Conservation (phyloP, 2,888 invertebrate species). For the Troides oblongomaculatus region DNA sequence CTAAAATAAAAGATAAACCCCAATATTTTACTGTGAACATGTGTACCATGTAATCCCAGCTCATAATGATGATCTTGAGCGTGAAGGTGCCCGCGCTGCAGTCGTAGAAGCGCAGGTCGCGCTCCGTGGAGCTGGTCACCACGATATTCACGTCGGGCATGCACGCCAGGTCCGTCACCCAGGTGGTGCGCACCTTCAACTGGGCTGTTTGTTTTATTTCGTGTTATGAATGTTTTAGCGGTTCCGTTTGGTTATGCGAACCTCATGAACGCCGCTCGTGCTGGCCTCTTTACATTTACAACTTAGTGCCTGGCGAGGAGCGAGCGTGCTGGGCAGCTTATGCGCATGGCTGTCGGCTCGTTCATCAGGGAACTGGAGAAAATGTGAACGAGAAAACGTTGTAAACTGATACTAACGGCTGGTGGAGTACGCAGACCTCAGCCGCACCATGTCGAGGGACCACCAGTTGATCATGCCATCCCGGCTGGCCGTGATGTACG, state of each 20-base stretch:
- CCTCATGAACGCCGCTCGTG: too few species aligned
- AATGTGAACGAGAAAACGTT: too few species aligned
- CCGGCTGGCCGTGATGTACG: conserved; percentile 86
- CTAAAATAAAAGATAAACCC: too few species aligned
- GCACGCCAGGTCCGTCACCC: conserved; percentile 86
- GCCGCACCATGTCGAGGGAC: conserved; percentile 84
- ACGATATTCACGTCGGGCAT: conserved; percentile 89
- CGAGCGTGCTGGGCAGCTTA: too few species aligned
- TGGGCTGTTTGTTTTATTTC: conserved; percentile 60
- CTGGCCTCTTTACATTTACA: too few species aligned
- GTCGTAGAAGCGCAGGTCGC: conserved; percentile 90
- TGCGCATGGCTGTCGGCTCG: too few species aligned
- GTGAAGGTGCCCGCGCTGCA: conserved; percentile 86
- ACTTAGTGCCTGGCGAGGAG: too few species aligned
- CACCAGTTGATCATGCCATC: conserved; percentile 90
- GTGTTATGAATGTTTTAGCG: too few species aligned
- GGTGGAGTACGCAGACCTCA: conserved; percentile 82
- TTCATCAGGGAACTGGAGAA: too few species aligned
- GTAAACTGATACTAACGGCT: conserved; percentile 76
- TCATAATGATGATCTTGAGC: conserved; percentile 84
- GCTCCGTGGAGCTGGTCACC: conserved; percentile 87
- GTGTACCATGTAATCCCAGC: conserved; percentile 78
- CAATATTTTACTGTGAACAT: too few species aligned
- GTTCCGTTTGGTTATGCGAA: too few species aligned
- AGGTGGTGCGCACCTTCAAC: conserved; percentile 82